Evolutionary conservation across 2,888 invertebrate species (phyloP).

Genomic region (Callyntrura sp.): DNA sequence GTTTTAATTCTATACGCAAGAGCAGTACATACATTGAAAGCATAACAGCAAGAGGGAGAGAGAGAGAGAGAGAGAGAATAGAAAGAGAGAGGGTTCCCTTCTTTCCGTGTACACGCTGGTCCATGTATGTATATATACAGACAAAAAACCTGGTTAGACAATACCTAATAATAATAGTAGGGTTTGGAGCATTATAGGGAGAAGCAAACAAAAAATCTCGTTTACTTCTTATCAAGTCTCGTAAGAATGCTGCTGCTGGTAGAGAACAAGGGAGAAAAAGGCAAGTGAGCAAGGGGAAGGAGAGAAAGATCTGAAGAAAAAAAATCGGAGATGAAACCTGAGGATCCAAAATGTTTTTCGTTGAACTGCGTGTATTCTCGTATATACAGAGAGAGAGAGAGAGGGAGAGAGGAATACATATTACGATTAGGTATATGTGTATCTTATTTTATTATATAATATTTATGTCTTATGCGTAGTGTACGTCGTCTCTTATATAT

Average conservation of each 20-base stretch:
- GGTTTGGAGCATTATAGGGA: background rate
- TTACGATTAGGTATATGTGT: background rate
- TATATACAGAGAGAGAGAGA: too few species aligned
- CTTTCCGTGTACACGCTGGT: constrained; percentile 13
- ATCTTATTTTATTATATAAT: too few species aligned
- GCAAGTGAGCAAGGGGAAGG: background rate
- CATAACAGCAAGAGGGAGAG: background rate
- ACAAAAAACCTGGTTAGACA: background rate
- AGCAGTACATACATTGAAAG: constrained; percentile 70
- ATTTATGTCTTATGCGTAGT: too few species aligned
- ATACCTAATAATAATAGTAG: background rate
- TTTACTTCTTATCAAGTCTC: constrained; percentile 20
- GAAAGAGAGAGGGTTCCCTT: background rate
- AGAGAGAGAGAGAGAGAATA: background rate
- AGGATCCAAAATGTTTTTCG: constrained; percentile 71
- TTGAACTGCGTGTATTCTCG: constrained; percentile 36
- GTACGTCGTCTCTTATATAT: too few species aligned
- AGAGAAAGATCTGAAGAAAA: constrained; percentile 25
- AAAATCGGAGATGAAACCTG: constrained; percentile 65
- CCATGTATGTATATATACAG: constrained; percentile 49
- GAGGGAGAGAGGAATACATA: too few species aligned
- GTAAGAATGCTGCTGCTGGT: too few species aligned
- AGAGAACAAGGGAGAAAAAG: constrained; percentile 43
- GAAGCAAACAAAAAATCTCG: background rate
- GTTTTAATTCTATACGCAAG: constrained; percentile 71